phyloP scores from a whole-genome alignment of 2,113 vertebrate genomes.

The Passerina amoena region DNA sequence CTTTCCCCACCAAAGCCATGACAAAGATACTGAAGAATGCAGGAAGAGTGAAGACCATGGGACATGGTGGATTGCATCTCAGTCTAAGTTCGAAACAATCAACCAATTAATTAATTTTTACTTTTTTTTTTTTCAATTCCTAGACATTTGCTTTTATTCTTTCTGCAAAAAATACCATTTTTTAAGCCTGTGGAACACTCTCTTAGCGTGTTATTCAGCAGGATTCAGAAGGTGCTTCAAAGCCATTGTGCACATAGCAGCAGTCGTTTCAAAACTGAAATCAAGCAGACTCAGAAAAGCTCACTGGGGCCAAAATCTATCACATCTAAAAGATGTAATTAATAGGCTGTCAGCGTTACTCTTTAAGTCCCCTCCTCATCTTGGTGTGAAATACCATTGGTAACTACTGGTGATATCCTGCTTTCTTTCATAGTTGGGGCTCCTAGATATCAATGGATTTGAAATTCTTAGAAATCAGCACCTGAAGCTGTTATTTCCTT shows the following conservation, averaged over 20 bases:
- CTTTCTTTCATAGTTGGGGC: background rate
- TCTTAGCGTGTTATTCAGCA: background rate
- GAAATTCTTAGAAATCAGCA: background rate
- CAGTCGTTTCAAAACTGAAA: background rate
- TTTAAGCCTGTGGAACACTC: background rate
- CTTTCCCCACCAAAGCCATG: background rate
- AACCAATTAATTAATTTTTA: background rate
- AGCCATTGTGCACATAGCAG: rapidly evolving
- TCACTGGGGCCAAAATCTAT: background rate
- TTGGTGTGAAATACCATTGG: background rate
- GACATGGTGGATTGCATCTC: background rate
- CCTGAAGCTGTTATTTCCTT: background rate
- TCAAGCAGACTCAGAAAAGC: background rate
- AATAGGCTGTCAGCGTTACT: background rate
- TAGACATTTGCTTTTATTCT: background rate
- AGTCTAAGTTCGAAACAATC: background rate
- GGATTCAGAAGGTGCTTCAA: background rate
- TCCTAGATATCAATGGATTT: background rate
- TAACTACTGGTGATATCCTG: background rate
- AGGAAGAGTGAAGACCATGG: background rate
- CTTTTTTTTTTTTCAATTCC: background rate
- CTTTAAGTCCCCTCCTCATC: background rate
- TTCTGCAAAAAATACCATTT: background rate
- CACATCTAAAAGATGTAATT: background rate
- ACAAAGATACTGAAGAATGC: background rate